Conservation (phyloP, 2,888 invertebrate genomes). For the Coleophora deauratella region DNA sequence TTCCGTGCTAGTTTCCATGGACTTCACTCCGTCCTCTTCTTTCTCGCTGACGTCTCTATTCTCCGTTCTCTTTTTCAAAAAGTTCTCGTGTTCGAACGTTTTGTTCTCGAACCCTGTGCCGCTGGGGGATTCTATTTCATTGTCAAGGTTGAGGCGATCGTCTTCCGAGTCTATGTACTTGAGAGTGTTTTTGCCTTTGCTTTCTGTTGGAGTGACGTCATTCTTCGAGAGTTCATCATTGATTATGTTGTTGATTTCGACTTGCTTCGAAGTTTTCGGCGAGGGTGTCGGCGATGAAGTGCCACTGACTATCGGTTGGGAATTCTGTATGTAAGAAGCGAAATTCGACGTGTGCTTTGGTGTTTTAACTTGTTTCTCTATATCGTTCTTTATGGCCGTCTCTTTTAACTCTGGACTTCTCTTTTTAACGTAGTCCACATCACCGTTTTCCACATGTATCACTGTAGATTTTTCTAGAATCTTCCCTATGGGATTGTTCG, state of each 20-base stretch:
- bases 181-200: conserved; percentile 36
- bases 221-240: conserved; percentile 32
- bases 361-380: conserved; percentile 59
- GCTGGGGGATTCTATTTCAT: conserved; percentile 62
- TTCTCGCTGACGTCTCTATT: conserved; percentile 45
- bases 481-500: conserved; percentile 68
- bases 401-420: conserved; percentile 33
- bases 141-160: conserved; percentile 44
- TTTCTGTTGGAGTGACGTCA: conserved; percentile 28
- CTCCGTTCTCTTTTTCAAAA: conserved; percentile 57
- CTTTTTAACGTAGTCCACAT: conserved; percentile 29
- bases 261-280: conserved; percentile 29
- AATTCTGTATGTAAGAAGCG: conserved; percentile 76
- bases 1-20: conserved; percentile 65
- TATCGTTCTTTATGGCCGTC: conserved; percentile 50
- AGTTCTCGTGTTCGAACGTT: conserved; percentile 65
- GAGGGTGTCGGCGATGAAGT: conserved; percentile 26
- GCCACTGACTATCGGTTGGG: conserved; percentile 63
- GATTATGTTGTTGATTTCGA: conserved; percentile 30
- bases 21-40: conserved; percentile 45
- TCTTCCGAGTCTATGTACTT: conserved; percentile 58
- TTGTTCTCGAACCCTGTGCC: conserved; percentile 67
- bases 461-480: conserved; percentile 69
- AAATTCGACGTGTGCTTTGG: conserved; percentile 75
- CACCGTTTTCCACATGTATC: conserved; percentile 62